A percentile compares a stretch with the other conserved stretches of the same genome.
Evolutionary conservation across 2,113 vertebrate genomes (phyloP).

Genomic region (Indicator indicator): DNA sequence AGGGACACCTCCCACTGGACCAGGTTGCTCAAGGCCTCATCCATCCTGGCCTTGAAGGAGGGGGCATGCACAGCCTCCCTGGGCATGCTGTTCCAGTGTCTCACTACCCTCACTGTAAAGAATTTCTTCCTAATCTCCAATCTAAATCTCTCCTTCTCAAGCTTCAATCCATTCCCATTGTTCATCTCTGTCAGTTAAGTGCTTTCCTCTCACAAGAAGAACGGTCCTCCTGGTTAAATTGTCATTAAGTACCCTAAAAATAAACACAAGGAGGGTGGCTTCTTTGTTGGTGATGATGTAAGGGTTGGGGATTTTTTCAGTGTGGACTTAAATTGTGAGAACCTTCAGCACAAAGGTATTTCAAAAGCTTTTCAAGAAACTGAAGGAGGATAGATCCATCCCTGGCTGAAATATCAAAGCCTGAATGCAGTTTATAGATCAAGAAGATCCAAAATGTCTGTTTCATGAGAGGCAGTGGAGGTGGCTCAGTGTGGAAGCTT

Average conservation of each 20-base stretch:
- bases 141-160: too few species aligned
- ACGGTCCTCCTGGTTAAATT: background rate
- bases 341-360: background rate
- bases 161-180: too few species aligned
- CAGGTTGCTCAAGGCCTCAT: too few species aligned
- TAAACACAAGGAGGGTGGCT: accelerated
- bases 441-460: background rate
- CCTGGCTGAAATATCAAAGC: background rate
- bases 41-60: too few species aligned
- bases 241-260: background rate
- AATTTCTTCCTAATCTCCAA: too few species aligned
- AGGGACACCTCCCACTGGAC: too few species aligned
- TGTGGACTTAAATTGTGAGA: background rate
- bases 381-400: background rate
- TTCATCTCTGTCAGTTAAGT: background rate
- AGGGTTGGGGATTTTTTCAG: background rate
- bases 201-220: background rate
- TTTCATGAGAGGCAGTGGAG: background rate
- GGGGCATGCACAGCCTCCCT: too few species aligned
- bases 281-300: background rate
- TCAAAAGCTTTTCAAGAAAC: background rate
- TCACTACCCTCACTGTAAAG: too few species aligned
- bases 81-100: too few species aligned
- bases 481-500: background rate
- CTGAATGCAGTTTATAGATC: background rate